Conservation (phyloP, 1,140 invertebrate genomes). For the Drosophila trapezifrons region DNA sequence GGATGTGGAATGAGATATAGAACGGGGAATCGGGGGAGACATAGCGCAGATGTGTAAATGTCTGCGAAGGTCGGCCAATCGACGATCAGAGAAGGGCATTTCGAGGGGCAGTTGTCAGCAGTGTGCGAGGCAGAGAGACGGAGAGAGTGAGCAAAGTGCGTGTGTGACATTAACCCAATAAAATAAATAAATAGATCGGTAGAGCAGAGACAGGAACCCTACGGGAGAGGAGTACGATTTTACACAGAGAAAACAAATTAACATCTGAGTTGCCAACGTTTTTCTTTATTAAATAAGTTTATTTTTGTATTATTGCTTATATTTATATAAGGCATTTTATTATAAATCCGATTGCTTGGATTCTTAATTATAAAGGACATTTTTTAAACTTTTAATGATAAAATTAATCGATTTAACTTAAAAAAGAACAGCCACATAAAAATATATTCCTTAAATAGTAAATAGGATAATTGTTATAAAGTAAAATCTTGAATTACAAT, state of each 20-base stretch:
- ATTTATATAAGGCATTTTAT: background rate
- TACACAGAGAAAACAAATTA: background rate
- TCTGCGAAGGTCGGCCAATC: constrained; percentile 56
- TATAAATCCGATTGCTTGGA: background rate
- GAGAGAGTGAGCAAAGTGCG: constrained; percentile 24
- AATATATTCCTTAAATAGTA: background rate
- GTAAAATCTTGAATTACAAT: background rate
- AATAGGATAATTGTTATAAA: background rate
- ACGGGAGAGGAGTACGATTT: constrained; percentile 13
- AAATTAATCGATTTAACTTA: background rate
- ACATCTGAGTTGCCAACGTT: rapidly evolving
- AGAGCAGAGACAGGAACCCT: constrained; percentile 38
- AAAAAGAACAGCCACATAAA: background rate
- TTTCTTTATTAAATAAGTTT: background rate
- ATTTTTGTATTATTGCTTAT: background rate
- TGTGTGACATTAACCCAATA: constrained; percentile 82
- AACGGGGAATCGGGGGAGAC: constrained; percentile 19
- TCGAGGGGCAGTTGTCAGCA: background rate
- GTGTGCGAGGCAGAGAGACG: constrained; percentile 3
- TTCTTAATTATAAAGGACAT: background rate
- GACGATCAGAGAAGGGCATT: constrained; percentile 37
- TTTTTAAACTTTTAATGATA: background rate
- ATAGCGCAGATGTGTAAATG: constrained; percentile 31
- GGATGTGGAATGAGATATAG: constrained; percentile 46
- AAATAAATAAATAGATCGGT: constrained; percentile 52